phyloP scores from a whole-genome alignment of 2,888 invertebrate genomes.

The Folsomia manolachei region DNA sequence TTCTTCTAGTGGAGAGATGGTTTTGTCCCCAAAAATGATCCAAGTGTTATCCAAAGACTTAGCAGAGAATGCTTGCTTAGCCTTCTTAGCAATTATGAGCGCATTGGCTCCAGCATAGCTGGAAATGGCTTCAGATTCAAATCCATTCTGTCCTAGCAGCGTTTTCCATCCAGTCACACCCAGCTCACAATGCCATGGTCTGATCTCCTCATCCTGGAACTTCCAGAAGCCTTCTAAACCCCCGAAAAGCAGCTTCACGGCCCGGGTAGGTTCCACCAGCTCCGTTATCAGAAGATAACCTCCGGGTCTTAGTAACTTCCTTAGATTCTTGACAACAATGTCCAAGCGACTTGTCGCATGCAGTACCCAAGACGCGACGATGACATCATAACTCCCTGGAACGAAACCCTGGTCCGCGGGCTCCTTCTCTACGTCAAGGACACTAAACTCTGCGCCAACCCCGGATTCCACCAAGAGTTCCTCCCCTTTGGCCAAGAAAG shows the following conservation, averaged over 20 bases:
- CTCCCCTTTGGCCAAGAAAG: slow-evolving; percentile 27
- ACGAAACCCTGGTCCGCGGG: slow-evolving; percentile 29
- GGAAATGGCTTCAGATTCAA: slow-evolving; percentile 16
- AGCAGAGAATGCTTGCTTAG: background rate
- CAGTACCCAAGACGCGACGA: slow-evolving; percentile 22
- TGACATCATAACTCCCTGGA: slow-evolving; percentile 21
- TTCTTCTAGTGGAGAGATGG: no score
- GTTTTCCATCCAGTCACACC: slow-evolving; percentile 1
- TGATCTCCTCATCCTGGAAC: slow-evolving; percentile 20
- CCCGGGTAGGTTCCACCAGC: background rate
- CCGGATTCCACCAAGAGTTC: slow-evolving; percentile 27
- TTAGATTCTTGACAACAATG: slow-evolving; percentile 6
- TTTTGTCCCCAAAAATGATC: slow-evolving; percentile 14
- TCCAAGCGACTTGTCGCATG: slow-evolving; percentile 26
- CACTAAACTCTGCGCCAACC: slow-evolving; percentile 24
- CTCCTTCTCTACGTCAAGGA: slow-evolving; percentile 36
- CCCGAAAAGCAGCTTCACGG: slow-evolving; percentile 23
- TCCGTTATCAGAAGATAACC: slow-evolving; percentile 20
- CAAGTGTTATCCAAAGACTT: slow-evolving; percentile 1
- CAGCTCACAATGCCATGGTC: slow-evolving; percentile 13
- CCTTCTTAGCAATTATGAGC: slow-evolving; percentile 17
- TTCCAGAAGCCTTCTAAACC: slow-evolving; percentile 28
- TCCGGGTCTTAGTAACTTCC: slow-evolving; percentile 6
- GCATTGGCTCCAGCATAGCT: slow-evolving; percentile 18
- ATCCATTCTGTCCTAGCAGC: background rate